Percentiles rank a stretch among this genome's conserved stretches.
Conservation (phyloP, 30 jellyfish, hydroid and myxozoan genomes). For the Clytia hemisphaerica region DNA sequence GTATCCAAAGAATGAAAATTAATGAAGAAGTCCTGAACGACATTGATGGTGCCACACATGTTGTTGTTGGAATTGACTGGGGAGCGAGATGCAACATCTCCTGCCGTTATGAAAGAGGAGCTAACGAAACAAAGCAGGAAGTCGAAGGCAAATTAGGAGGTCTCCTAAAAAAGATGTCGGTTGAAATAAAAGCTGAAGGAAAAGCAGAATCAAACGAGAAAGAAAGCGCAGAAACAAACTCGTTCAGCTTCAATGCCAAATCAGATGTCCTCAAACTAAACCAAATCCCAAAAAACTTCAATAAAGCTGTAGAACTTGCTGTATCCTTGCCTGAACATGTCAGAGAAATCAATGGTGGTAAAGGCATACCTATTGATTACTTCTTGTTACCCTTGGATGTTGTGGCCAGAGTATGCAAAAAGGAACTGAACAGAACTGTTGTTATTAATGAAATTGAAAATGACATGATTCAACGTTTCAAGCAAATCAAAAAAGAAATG, state of each 20-base stretch:
- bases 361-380: slow-evolving; percentile 39
- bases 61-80: slow-evolving; percentile 63
- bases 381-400: slow-evolving; percentile 29
- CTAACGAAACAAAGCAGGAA: slow-evolving; percentile 27
- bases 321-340: slow-evolving; percentile 35
- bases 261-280: slow-evolving; percentile 40
- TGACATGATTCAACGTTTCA: background rate
- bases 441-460: too few relatives aligned
- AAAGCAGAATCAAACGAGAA: slow-evolving; percentile 19
- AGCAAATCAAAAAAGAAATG: slow-evolving; percentile 24
- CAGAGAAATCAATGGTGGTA: slow-evolving; percentile 32
- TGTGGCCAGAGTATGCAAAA: slow-evolving; percentile 33
- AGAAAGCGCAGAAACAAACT: slow-evolving; percentile 5
- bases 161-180: slow-evolving; percentile 24
- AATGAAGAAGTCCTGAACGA: slow-evolving; percentile 19
- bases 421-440: too few relatives aligned
- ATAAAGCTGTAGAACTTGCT: slow-evolving; percentile 27
- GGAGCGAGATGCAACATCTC: slow-evolving; percentile 60
- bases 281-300: slow-evolving; percentile 45
- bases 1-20: slow-evolving; percentile 24
- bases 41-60: slow-evolving; percentile 52
- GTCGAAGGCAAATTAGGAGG: slow-evolving; percentile 43
- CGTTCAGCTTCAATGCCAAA: slow-evolving; percentile 29
- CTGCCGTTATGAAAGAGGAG: slow-evolving; percentile 11
- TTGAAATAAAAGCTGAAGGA: slow-evolving; percentile 30